phyloP scores from a whole-genome alignment of 2,888 invertebrate species.

The Meloe dianella region DNA sequence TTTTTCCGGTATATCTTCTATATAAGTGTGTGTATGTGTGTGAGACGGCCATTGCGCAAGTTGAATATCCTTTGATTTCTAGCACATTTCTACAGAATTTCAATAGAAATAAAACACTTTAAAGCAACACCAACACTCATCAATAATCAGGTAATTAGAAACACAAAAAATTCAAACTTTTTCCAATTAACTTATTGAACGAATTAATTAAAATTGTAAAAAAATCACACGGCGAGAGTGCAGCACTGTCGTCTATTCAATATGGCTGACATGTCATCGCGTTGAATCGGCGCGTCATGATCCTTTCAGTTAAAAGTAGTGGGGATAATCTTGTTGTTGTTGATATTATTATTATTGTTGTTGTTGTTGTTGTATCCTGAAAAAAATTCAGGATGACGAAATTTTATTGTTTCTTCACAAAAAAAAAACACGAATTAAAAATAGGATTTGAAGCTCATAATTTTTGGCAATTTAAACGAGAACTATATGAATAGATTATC shows the following conservation, averaged over 20 bases:
- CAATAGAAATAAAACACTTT: slow-evolving; percentile 16
- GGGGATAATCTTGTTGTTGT: slow-evolving; percentile 25
- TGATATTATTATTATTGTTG: slow-evolving; percentile 3
- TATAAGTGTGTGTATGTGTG: neutral
- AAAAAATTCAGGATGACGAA: neutral
- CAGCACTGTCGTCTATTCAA: slow-evolving; percentile 56
- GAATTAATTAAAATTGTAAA: slow-evolving; percentile 30
- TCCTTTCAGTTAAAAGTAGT: slow-evolving; percentile 19
- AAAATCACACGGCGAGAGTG: slow-evolving; percentile 39
- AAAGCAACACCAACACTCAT: slow-evolving; percentile 31
- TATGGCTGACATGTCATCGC: slow-evolving; percentile 52
- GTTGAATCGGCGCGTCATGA: slow-evolving; percentile 31
- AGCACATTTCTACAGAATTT: slow-evolving; percentile 17
- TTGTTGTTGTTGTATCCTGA: slow-evolving; percentile 31
- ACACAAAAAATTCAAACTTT: slow-evolving; percentile 29
- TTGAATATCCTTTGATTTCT: slow-evolving; percentile 19
- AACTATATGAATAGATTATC: too few relatives aligned
- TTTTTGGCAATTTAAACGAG: neutral
- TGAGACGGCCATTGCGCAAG: slow-evolving; percentile 43
- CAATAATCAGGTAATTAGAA: slow-evolving; percentile 22
- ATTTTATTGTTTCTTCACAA: neutral
- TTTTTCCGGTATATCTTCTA: slow-evolving; percentile 17
- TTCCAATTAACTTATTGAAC: slow-evolving; percentile 19
- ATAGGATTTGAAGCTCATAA: neutral
- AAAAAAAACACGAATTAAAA: neutral